phyloP scores from a whole-genome alignment of 23 tunicate species.

The Ascidia mentula region DNA sequence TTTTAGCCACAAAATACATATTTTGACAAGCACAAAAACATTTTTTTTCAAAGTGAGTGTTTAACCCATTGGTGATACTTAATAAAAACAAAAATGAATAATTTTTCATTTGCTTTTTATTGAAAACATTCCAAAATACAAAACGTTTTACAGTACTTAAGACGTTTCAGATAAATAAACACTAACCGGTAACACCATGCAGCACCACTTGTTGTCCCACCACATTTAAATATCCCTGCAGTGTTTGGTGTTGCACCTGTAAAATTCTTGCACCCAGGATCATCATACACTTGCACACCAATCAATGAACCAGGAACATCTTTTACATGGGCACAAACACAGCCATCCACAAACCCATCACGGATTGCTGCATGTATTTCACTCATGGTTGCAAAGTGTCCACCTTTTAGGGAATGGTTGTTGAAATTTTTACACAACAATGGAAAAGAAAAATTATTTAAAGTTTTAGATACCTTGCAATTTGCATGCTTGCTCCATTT shows the following conservation, averaged over 20 bases:
- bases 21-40: too few relatives aligned
- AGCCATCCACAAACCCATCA: conserved; percentile 68
- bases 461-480: not conserved
- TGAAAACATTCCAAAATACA: too few relatives aligned
- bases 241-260: conserved; percentile 22
- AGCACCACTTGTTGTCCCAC: conserved; percentile 13
- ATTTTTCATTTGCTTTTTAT: too few relatives aligned
- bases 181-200: conserved; percentile 92
- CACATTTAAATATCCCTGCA: conserved; percentile 46
- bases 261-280: conserved; percentile 26
- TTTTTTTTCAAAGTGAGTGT: too few relatives aligned
- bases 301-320: conserved; percentile 22
- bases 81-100: too few relatives aligned
- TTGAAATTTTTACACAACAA: not conserved
- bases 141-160: too few relatives aligned
- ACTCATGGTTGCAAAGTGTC: conserved; percentile 35
- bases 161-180: too few relatives aligned
- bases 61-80: too few relatives aligned
- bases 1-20: too few relatives aligned
- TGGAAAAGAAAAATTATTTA: not conserved
- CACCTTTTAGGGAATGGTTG: conserved; percentile 24
- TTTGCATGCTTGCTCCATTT: not conserved
- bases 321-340: conserved; percentile 55
- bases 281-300: conserved; percentile 19
- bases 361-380: conserved; percentile 32